These are phyloP conservation scores for Polyommatus icarus DNA, from an alignment of 2,888 invertebrate species.

Conservation along the genomic window DNA sequence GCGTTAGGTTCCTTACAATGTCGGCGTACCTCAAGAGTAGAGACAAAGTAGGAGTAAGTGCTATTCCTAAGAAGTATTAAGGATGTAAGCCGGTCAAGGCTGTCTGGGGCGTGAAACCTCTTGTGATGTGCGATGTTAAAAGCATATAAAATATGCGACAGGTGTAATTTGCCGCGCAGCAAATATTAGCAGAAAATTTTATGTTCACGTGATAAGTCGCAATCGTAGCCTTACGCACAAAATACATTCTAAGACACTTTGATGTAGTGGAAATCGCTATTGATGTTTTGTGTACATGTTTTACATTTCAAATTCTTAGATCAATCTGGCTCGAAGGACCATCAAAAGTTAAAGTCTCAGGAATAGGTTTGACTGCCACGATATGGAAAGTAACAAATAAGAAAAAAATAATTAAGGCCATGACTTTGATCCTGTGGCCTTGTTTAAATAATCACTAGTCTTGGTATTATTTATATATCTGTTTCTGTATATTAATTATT, in stretches of 20 bases:
- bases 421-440: slow-evolving; percentile 16
- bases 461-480: neutral
- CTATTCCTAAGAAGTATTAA: slow-evolving; percentile 22
- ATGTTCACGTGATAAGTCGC: slow-evolving; percentile 21
- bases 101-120: slow-evolving; percentile 14
- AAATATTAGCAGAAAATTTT: slow-evolving; percentile 18
- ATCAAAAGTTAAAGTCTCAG: neutral
- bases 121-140: slow-evolving; percentile 26
- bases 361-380: neutral
- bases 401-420: neutral
- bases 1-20: slow-evolving; percentile 16
- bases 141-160: slow-evolving; percentile 17
- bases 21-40: neutral
- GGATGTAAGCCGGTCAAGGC: slow-evolving; percentile 27
- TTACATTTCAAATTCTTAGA: neutral
- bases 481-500: neutral
- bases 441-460: neutral
- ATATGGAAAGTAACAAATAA: neutral
- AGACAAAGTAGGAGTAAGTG: slow-evolving; percentile 22
- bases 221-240: slow-evolving; percentile 17
- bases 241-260: neutral
- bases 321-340: neutral
- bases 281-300: neutral
- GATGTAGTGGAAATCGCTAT: neutral
- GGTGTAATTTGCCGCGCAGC: neutral